Evolutionary conservation across 1,140 invertebrate species (phyloP).

Genomic region (Alviniconcha marisindica): DNA sequence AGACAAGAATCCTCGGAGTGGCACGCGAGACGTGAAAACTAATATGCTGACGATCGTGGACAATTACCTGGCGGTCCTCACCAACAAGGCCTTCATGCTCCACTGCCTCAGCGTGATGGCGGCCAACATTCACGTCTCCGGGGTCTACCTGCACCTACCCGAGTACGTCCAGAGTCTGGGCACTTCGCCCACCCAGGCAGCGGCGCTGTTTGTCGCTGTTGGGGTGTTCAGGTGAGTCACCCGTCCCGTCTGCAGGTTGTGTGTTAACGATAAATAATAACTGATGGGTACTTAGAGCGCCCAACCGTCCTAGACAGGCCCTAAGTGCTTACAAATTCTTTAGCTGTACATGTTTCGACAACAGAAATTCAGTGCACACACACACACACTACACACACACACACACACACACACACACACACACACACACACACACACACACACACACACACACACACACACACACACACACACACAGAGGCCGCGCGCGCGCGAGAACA

Average conservation of each 20-base stretch:
- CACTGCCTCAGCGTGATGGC: constrained; percentile 10
- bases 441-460: too few species aligned
- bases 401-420: too few species aligned
- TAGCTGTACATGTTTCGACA: too few species aligned
- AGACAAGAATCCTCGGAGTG: neutral
- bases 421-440: too few species aligned
- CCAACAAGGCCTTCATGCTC: neutral
- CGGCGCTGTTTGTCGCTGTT: constrained; percentile 5
- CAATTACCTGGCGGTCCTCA: neutral
- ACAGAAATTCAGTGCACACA: too few species aligned
- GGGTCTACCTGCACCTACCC: constrained; percentile 20
- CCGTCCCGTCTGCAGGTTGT: neutral
- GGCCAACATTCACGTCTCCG: constrained; percentile 8
- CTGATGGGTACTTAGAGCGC: too few species aligned
- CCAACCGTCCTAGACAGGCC: too few species aligned
- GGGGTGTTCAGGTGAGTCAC: constrained; percentile 9
- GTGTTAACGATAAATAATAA: too few species aligned
- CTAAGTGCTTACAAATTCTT: too few species aligned
- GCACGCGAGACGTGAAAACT: neutral
- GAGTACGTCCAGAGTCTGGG: neutral
- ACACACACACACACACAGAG: too few species aligned
- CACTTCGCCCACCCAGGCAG: constrained; percentile 1
- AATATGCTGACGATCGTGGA: neutral
- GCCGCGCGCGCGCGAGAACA: too few species aligned
- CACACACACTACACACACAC: too few species aligned